Evolutionary conservation across 2,888 invertebrate species (phyloP).

Genomic region (Itoplectis maculator): DNA sequence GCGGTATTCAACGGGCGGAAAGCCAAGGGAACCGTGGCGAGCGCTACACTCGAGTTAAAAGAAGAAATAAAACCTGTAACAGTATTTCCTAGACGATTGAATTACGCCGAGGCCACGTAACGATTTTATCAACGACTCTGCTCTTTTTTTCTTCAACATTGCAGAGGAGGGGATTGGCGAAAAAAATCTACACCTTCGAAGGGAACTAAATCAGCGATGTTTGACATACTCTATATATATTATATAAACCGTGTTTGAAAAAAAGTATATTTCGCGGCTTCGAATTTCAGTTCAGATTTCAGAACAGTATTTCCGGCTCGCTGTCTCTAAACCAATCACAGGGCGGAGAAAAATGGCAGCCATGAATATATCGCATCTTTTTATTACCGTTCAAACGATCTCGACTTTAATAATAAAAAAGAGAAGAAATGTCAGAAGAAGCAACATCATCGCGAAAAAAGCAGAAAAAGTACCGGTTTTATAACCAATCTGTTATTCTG

Average conservation of each 20-base stretch:
- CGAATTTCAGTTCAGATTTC: no score
- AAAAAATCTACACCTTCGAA: no score
- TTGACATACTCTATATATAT: no score
- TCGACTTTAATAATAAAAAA: neutral
- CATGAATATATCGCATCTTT: no score
- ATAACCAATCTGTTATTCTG: neutral
- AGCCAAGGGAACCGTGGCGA: constrained; percentile 57
- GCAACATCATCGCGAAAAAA: neutral
- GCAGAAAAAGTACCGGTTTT: neutral
- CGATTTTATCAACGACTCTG: neutral
- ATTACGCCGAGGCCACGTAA: constrained; percentile 12
- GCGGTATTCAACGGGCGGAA: constrained; percentile 57
- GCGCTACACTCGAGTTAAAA: constrained; percentile 12
- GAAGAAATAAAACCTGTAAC: constrained; percentile 24
- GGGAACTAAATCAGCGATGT: no score
- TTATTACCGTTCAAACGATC: no score
- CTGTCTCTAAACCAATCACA: no score
- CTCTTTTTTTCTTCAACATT: neutral
- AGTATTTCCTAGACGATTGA: constrained; percentile 17
- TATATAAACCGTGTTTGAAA: no score
- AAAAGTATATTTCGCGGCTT: no score
- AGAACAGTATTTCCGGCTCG: no score
- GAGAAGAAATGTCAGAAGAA: neutral
- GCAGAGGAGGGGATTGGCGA: no score
- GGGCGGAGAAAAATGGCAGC: no score